Evolutionary conservation across 2,888 invertebrate genomes (phyloP).

Genomic region (Conomelus anceps): DNA sequence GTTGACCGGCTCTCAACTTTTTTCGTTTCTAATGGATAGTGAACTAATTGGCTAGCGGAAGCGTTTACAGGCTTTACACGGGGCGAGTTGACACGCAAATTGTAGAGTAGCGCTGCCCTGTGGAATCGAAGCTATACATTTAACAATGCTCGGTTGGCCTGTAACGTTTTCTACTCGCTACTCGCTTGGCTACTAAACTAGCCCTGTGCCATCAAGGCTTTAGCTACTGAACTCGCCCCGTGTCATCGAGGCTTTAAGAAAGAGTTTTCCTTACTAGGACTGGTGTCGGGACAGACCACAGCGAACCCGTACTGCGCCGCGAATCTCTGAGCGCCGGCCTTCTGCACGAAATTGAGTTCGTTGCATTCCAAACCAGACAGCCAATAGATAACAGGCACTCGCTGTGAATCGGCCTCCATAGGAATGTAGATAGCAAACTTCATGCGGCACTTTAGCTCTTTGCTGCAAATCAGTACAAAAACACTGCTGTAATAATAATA

Average conservation of each 20-base stretch:
- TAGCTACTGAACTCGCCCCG: no score
- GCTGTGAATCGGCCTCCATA: constrained; percentile 54
- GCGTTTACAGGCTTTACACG: no score
- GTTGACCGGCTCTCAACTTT: no score
- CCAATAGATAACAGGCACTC: constrained; percentile 80
- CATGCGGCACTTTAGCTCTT: constrained; percentile 78
- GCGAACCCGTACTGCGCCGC: constrained; percentile 80
- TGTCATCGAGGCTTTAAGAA: background rate
- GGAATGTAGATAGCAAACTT: constrained; percentile 90
- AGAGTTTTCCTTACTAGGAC: constrained; percentile 55
- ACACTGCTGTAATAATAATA: background rate
- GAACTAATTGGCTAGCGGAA: no score
- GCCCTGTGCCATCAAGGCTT: no score
- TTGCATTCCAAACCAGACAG: constrained; percentile 89
- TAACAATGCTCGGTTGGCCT: no score
- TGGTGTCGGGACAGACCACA: constrained; percentile 92
- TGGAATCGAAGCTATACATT: no score
- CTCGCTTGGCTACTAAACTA: no score
- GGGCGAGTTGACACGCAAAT: no score
- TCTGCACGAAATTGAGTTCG: constrained; percentile 92
- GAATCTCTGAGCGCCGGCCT: constrained; percentile 89
- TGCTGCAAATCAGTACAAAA: constrained; percentile 43
- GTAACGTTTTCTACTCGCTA: no score
- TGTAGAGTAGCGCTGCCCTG: no score
- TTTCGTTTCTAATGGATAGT: no score